Evolutionary conservation across 92 coral and sea anemone species (phyloP).

Genomic region (Zoanthus sansibaricus): DNA sequence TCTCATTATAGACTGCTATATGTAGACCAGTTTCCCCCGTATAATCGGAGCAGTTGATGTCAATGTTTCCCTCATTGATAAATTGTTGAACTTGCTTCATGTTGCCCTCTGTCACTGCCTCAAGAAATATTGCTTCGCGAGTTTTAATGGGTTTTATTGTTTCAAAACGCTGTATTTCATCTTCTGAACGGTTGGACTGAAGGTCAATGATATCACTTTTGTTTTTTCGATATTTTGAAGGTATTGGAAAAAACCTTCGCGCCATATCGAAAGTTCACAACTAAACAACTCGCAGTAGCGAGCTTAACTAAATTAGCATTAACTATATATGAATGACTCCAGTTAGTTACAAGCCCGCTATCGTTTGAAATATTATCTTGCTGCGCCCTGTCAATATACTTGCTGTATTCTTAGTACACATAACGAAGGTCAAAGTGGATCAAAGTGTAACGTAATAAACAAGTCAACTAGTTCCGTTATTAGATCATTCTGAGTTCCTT

Average conservation of each 20-base stretch:
- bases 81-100: conserved; percentile 57
- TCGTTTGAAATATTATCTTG: no score
- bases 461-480: no score
- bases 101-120: conserved; percentile 73
- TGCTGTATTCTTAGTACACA: no score
- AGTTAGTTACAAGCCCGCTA: no score
- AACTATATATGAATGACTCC: no score
- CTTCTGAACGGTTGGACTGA: not conserved
- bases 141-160: conserved; percentile 24
- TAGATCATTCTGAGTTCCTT: no score
- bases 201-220: not conserved
- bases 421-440: no score
- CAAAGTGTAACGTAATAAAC: no score
- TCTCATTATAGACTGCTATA: conserved; percentile 75
- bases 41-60: conserved; percentile 68
- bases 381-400: no score
- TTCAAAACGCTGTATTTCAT: not conserved
- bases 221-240: not conserved
- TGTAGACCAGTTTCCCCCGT: conserved; percentile 81
- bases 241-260: not conserved
- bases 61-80: conserved; percentile 48
- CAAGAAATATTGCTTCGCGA: conserved; percentile 68
- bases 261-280: not conserved
- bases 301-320: no score
- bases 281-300: no score